Evolutionary conservation across 2,888 invertebrate genomes (phyloP).

Genomic region (Xanthia togata): DNA sequence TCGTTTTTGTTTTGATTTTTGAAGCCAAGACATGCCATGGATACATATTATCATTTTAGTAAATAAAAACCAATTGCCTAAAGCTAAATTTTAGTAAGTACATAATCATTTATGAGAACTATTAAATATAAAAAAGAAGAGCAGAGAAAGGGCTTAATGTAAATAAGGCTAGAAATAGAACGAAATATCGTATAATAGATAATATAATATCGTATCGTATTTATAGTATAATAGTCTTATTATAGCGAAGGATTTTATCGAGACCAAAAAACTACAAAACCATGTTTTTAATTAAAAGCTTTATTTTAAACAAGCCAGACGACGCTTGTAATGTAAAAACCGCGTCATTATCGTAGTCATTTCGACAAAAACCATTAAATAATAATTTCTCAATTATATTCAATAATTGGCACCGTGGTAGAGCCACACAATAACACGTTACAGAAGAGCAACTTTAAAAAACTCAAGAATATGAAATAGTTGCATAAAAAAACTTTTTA

Average conservation of each 20-base stretch:
- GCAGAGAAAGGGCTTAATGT: background rate
- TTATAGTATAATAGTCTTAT: too few relatives aligned
- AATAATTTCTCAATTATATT: conserved; percentile 48
- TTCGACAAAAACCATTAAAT: conserved; percentile 48
- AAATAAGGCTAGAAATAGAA: too few relatives aligned
- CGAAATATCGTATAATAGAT: too few relatives aligned
- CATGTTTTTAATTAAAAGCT: background rate
- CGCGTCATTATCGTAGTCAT: conserved; percentile 34
- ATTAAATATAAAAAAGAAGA: background rate
- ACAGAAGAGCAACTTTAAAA: conserved; percentile 15
- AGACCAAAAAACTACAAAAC: background rate
- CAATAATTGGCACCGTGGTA: conserved; percentile 50
- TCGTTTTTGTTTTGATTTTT: background rate
- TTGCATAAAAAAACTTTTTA: background rate
- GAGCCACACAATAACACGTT: background rate
- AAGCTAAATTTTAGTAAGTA: background rate
- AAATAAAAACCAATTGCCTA: background rate
- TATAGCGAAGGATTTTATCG: too few relatives aligned
- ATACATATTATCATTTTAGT: background rate
- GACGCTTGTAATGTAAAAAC: conserved; percentile 6
- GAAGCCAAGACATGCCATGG: background rate
- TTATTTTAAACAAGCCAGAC: conserved; percentile 3
- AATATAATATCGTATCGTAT: too few relatives aligned
- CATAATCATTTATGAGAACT: background rate
- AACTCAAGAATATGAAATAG: background rate